Conservation (phyloP, 1,140 invertebrate species). For the Chrysomallon squamiferum region DNA sequence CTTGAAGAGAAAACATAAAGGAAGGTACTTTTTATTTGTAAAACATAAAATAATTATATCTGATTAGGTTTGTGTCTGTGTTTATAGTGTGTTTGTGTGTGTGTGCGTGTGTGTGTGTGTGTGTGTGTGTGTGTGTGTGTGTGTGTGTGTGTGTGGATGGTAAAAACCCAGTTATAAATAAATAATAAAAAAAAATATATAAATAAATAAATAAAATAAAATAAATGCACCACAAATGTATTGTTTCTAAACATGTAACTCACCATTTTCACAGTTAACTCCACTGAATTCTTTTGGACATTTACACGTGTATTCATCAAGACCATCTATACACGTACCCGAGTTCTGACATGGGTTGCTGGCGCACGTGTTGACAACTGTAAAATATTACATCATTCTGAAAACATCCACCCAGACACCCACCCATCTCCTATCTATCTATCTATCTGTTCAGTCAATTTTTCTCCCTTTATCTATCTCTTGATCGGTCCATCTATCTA, state of each 20-base stretch:
- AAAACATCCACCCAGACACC: too few species aligned
- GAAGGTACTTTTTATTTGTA: too few species aligned
- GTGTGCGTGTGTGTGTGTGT: neutral
- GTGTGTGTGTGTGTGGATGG: neutral
- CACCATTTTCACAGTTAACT: slow-evolving; percentile 39
- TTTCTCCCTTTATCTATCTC: too few species aligned
- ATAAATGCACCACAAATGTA: too few species aligned
- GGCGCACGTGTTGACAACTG: slow-evolving; percentile 23
- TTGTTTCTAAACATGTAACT: too few species aligned
- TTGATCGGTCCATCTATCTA: too few species aligned
- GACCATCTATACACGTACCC: slow-evolving; percentile 72
- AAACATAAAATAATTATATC: too few species aligned
- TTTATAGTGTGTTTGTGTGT: neutral
- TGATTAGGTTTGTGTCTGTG: neutral
- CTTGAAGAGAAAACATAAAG: slow-evolving; percentile 8
- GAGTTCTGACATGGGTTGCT: slow-evolving; percentile 79
- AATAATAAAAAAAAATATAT: too few species aligned
- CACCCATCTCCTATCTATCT: too few species aligned
- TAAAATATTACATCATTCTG: neutral
- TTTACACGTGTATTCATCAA: slow-evolving; percentile 74
- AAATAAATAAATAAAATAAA: too few species aligned
- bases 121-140: neutral
- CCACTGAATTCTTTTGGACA: slow-evolving; percentile 66
- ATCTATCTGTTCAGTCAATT: too few species aligned
- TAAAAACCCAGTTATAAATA: too few species aligned